phyloP scores from a whole-genome alignment of 2,797 vertebrate species.

The Manis pentadactyla region DNA sequence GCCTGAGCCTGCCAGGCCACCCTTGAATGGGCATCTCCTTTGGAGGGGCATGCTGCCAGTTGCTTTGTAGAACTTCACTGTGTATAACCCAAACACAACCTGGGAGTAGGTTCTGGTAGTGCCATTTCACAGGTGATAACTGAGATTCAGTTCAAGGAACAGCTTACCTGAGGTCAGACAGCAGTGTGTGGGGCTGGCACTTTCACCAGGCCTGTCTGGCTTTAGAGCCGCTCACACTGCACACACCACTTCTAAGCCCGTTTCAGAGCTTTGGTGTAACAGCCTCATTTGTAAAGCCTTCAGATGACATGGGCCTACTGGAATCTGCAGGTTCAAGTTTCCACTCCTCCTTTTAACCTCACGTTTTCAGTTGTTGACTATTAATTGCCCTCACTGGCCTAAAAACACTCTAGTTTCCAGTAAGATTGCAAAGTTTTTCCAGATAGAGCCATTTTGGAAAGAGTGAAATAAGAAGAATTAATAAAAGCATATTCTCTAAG shows the following conservation, averaged over 20 bases:
- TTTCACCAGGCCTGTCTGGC: background rate
- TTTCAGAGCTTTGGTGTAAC: background rate
- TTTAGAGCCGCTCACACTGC: background rate
- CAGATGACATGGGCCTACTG: slow-evolving; percentile 40
- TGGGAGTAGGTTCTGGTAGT: background rate
- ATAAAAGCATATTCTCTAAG: slow-evolving; percentile 71
- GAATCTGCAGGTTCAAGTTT: slow-evolving; percentile 46
- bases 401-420: slow-evolving; percentile 72
- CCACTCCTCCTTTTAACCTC: slow-evolving; percentile 46
- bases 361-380: slow-evolving; percentile 68
- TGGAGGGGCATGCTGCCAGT: background rate
- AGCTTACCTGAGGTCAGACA: background rate
- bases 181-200: background rate
- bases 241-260: background rate
- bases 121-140: background rate
- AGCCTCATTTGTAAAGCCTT: slow-evolving; percentile 22
- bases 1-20: background rate
- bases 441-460: slow-evolving; percentile 71
- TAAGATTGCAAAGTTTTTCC: slow-evolving; percentile 76
- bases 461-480: slow-evolving; percentile 75
- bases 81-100: background rate
- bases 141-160: background rate
- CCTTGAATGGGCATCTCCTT: background rate
- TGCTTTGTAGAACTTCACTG: background rate
- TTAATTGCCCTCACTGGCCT: slow-evolving; percentile 64